Percentiles rank a stretch among this genome's conserved stretches.
Conservation (phyloP, 2,888 invertebrate species). For the Calliscelio sp. region DNA sequence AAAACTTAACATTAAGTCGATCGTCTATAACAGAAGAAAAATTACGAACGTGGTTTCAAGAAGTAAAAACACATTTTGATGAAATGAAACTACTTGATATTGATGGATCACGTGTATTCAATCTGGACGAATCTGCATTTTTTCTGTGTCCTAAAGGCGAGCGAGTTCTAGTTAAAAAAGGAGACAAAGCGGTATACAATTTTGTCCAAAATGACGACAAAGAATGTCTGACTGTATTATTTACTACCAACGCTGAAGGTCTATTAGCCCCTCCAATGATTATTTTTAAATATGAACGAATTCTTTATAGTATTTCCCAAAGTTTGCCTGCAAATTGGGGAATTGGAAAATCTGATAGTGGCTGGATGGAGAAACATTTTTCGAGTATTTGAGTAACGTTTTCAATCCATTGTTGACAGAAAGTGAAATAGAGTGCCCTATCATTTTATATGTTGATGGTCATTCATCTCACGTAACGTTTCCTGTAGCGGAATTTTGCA, state of each 20-base stretch:
- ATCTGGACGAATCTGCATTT: conserved; percentile 35
- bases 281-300: conserved; percentile 79
- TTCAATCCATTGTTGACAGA: conserved; percentile 81
- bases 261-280: conserved; percentile 76
- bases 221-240: conserved; percentile 45
- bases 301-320: conserved; percentile 75
- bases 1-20: too few relatives aligned
- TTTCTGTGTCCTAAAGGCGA: conserved; percentile 28
- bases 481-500: background rate
- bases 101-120: background rate
- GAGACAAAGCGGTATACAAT: conserved; percentile 45
- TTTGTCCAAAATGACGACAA: conserved; percentile 11
- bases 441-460: conserved; percentile 20
- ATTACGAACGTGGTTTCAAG: background rate
- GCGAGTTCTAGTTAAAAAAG: conserved; percentile 11
- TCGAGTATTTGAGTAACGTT: conserved; percentile 82
- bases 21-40: background rate
- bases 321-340: conserved; percentile 81
- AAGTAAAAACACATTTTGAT: background rate
- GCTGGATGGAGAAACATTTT: conserved; percentile 85
- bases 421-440: background rate
- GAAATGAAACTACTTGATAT: background rate
- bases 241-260: conserved; percentile 76
- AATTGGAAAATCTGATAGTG: conserved; percentile 83
- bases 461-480: background rate